These are phyloP conservation scores for Emydoidea blandingii DNA, from an alignment of 2,797 vertebrate species.

Conservation along the genomic window DNA sequence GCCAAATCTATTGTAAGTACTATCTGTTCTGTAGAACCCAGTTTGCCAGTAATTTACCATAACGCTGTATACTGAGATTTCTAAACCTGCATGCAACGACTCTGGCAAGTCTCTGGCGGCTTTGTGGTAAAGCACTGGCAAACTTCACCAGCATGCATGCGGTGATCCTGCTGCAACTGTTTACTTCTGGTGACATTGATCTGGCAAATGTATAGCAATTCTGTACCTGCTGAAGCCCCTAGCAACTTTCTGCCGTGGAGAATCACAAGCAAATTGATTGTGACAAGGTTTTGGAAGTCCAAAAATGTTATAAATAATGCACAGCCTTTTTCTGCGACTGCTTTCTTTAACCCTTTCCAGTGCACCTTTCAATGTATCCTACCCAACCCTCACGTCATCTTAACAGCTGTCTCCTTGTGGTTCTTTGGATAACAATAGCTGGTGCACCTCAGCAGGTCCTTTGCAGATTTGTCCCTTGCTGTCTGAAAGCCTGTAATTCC, in stretches of 20 bases:
- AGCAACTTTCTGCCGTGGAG: not conserved
- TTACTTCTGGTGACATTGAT: not conserved
- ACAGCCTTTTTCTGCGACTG: not conserved
- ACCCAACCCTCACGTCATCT: not conserved
- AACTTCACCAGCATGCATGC: not conserved
- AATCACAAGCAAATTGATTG: not conserved
- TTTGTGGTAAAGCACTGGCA: not conserved
- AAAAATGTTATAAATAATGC: not conserved
- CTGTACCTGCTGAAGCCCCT: not conserved
- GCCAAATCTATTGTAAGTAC: not conserved
- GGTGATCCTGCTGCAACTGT: not conserved
- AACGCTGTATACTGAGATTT: not conserved
- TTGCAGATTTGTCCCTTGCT: not conserved
- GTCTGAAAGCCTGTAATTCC: not conserved
- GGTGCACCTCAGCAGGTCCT: not conserved
- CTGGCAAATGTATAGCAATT: not conserved
- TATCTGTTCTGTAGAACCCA: not conserved
- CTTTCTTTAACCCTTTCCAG: not conserved
- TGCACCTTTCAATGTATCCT: not conserved
- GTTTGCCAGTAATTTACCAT: accelerated
- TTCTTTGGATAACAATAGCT: not conserved
- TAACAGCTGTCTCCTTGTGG: not conserved
- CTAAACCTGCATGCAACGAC: accelerated
- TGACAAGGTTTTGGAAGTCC: not conserved
- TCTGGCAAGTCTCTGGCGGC: not conserved